Base-by-base conservation (phyloP, 1,140 invertebrate genomes). In the Drosophila serrata region DNA sequence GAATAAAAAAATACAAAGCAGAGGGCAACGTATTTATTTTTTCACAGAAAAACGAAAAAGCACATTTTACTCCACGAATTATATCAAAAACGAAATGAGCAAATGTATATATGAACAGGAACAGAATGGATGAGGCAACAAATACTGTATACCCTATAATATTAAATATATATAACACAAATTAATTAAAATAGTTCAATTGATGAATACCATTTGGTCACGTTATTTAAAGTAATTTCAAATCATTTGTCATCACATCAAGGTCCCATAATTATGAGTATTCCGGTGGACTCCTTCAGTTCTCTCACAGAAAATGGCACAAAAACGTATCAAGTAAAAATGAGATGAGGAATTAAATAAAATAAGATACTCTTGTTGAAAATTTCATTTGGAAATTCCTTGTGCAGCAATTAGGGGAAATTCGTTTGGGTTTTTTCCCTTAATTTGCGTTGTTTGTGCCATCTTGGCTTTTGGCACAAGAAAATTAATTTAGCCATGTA, bases 331-430 rank as follows among this genome's bases (percentile, higher is more conserved):
- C 31, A 72, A 75, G 33, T 46, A 42, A 85, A 75, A 69, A 62
- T 40, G 49, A 79, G 57, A 84, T 69, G 55, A 60, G 33, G 37
- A 86, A 73, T 79, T 39, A 82, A 68, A 82, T 55, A 69, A 80
- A 80, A 79, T 61, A 77, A 84, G 64, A 77, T 72, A 88, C 68
- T 77, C 69, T 72, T 80, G 80, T 78, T 77, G 76, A 84, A 80
- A 77, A 76, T 88, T 78, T 88, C 72, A 88, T 88, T 88, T 84
- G 57, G 42, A 78, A 84, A 88, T 90, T 88, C 85, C 85, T 70
- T 70, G 80, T 63, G 73, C 74, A 84, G 77, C 84, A 90, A 88
- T 88, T 88, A 88, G 73, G 80, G 63, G 48, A 64, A 72, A 84
- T 80, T 64, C 77, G 62, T 31, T 60, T 59, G 46, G 48, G 37